Percentiles rank a stretch among this genome's conserved stretches.
Evolutionary conservation across 2,797 vertebrate species (phyloP).

Genomic region (Liparis tanakae): DNA sequence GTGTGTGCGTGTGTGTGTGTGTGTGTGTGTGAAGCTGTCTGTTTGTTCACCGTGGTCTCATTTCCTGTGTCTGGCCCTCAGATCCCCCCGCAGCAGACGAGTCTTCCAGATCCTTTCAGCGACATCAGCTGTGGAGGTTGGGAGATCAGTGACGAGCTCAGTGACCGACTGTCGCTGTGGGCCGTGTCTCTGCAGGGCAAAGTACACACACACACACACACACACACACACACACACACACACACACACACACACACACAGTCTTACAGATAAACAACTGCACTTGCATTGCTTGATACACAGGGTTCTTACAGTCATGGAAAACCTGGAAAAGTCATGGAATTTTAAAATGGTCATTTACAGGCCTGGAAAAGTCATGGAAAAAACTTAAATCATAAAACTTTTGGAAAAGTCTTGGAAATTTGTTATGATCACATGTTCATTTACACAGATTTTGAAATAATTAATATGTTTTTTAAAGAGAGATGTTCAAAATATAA

Average conservation of each 20-base stretch:
- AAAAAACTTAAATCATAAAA: no score
- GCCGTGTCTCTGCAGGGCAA: constrained; percentile 94
- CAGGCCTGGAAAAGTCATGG: no score
- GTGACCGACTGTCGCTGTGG: constrained; percentile 92
- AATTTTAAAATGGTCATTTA: no score
- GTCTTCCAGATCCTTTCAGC: constrained; percentile 92
- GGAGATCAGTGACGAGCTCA: constrained; percentile 93
- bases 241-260: constrained; percentile 1
- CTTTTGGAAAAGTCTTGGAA: no score
- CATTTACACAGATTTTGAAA: no score
- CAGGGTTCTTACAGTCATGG: no score
- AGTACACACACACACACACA: constrained; percentile 74
- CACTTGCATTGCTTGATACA: neutral
- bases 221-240: neutral
- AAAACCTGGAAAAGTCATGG: no score
- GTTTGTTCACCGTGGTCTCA: constrained; percentile 17
- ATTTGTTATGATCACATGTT: no score
- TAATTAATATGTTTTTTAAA: no score
- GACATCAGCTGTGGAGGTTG: constrained; percentile 95
- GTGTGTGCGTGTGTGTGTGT: constrained; percentile 57
- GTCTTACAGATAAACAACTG: neutral
- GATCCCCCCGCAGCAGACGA: constrained; percentile 86
- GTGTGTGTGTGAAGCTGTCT: neutral
- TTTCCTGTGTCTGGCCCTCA: constrained; percentile 61
- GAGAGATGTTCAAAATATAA: no score